Percentiles rank a stretch among this genome's conserved stretches.
phyloP scores from a whole-genome alignment of 2,113 vertebrate genomes.

The Malaclemys terrapin region DNA sequence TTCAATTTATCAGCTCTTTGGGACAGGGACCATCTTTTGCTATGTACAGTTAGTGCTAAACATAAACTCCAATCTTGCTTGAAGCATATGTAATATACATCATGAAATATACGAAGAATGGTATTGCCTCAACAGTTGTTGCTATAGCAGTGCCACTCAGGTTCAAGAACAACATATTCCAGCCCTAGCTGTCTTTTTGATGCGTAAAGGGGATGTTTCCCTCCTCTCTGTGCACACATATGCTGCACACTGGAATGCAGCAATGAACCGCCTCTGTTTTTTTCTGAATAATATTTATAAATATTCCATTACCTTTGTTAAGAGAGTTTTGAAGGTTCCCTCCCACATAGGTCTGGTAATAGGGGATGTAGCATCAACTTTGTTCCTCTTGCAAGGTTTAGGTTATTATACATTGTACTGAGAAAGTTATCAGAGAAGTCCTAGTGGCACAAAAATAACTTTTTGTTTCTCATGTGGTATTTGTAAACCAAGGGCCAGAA shows the following conservation, averaged over 20 bases:
- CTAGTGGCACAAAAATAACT: conserved; percentile 61
- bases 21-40: background rate
- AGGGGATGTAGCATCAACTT: conserved; percentile 34
- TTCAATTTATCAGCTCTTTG: background rate
- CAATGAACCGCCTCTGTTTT: conserved; percentile 34
- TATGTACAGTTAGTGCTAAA: background rate
- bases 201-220: conserved; percentile 21
- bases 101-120: background rate
- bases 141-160: background rate
- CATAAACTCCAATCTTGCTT: fast-evolving
- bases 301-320: conserved; percentile 35
- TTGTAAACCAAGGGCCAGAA: conserved; percentile 65
- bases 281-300: conserved; percentile 42
- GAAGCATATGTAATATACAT: background rate
- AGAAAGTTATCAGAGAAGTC: conserved; percentile 68
- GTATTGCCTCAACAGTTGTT: background rate
- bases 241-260: conserved; percentile 20
- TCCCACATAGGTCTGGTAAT: conserved; percentile 46
- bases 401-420: conserved; percentile 72
- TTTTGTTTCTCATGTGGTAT: conserved; percentile 62
- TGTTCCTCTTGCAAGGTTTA: conserved; percentile 60
- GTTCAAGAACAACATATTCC: background rate
- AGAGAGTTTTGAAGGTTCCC: conserved; percentile 37
- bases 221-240: conserved; percentile 17
- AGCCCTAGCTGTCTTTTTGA: background rate